Percentiles rank a stretch among this genome's conserved stretches.
Conservation (phyloP, 2,797 vertebrate species). For the Rhabdomys pumilio region DNA sequence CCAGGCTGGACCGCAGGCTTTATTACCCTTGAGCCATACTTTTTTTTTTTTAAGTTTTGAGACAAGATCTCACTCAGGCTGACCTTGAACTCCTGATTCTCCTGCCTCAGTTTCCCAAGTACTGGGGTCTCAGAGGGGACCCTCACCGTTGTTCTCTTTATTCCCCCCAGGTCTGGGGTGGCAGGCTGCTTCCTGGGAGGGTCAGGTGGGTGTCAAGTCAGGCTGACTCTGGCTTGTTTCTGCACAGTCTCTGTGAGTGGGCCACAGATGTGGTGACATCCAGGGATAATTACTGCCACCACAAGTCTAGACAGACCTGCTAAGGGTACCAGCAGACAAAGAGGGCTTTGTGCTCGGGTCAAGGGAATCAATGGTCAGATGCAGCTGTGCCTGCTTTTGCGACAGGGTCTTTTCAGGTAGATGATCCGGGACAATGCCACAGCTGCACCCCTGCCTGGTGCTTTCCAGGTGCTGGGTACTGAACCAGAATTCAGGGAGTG, state of each 20-base stretch:
- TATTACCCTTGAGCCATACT: background rate
- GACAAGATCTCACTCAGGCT: background rate
- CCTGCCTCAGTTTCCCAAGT: background rate
- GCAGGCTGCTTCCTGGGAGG: background rate
- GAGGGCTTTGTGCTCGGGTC: slow-evolving; percentile 91
- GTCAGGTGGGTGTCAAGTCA: slow-evolving; percentile 75
- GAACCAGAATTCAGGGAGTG: too few species aligned
- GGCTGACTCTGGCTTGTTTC: slow-evolving; percentile 50
- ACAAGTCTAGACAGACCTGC: slow-evolving; percentile 96
- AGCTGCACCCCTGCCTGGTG: slow-evolving; percentile 71
- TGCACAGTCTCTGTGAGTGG: slow-evolving; percentile 17
- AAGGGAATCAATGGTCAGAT: slow-evolving; percentile 91
- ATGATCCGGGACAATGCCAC: slow-evolving; percentile 73
- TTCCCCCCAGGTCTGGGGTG: background rate
- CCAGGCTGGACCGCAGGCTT: background rate
- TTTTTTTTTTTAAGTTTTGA: background rate
- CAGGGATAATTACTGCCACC: slow-evolving; percentile 89
- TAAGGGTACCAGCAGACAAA: slow-evolving; percentile 95
- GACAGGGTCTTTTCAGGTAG: slow-evolving; percentile 88
- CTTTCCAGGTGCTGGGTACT: background rate
- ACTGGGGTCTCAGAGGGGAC: background rate
- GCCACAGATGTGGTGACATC: slow-evolving; percentile 84
- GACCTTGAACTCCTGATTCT: background rate
- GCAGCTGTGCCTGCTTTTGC: slow-evolving; percentile 55
- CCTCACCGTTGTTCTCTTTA: background rate